These are phyloP conservation scores for Zosterops pallidus DNA, from an alignment of 2,113 vertebrate species.

Conservation along the genomic window DNA sequence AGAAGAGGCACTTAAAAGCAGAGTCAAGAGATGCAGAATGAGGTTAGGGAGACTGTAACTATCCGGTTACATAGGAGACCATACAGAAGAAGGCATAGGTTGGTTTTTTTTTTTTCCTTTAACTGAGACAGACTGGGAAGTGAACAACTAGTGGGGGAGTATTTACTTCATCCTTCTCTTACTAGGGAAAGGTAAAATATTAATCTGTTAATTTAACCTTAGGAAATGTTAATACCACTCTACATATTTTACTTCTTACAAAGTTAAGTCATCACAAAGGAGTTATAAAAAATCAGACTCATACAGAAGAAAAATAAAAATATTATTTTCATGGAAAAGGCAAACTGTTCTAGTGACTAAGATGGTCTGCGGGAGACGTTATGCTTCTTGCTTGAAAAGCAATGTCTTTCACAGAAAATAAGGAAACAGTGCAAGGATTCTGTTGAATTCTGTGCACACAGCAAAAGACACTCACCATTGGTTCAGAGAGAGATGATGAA, in stretches of 20 bases:
- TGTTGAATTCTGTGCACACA: neutral
- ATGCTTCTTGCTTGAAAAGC: neutral
- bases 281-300: neutral
- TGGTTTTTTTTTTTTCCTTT: neutral
- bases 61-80: neutral
- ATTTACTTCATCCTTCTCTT: neutral
- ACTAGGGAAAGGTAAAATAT: neutral
- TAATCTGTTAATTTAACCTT: neutral
- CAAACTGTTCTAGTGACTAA: neutral
- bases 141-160: neutral
- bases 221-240: rapidly evolving
- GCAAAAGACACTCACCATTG: rapidly evolving
- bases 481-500: neutral
- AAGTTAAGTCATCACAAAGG: neutral
- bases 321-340: neutral
- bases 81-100: rapidly evolving
- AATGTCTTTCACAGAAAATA: neutral
- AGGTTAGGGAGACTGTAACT: neutral
- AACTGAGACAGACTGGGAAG: neutral
- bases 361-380: neutral
- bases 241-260: neutral
- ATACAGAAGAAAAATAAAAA: neutral
- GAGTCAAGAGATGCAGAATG: neutral
- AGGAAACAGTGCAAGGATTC: neutral
- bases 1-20: neutral